Evolutionary conservation across 2,888 invertebrate species (phyloP).

Genomic region (Scaeva pyrastri): DNA sequence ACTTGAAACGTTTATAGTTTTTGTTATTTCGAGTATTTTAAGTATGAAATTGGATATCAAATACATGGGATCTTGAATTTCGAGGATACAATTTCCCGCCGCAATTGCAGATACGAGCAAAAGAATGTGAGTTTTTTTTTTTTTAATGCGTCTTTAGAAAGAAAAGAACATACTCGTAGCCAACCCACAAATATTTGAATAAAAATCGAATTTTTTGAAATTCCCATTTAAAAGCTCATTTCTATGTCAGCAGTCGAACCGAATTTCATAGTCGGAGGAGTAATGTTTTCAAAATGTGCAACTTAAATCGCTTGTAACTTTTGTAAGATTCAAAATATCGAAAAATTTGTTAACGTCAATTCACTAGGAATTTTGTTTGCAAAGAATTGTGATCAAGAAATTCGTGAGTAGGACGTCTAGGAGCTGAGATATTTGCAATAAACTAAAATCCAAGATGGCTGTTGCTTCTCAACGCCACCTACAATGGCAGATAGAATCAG

Average conservation of each 20-base stretch:
- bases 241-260: background rate
- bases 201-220: conserved; percentile 9
- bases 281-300: background rate
- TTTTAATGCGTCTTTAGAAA: background rate
- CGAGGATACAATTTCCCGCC: background rate
- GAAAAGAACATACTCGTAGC: no score
- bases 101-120: background rate
- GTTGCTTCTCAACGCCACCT: no score
- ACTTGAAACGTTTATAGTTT: background rate
- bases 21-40: conserved; percentile 1
- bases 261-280: background rate
- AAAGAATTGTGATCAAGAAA: no score
- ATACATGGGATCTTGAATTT: background rate
- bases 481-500: no score
- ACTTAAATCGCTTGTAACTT: no score
- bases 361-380: no score
- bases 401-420: no score
- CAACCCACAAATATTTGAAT: background rate
- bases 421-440: no score
- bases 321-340: no score
- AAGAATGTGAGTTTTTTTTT: conserved; percentile 4
- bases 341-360: no score
- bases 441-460: no score
- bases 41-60: conserved; percentile 3
- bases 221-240: conserved; percentile 14